These are phyloP conservation scores for Mus pahari DNA, from an alignment of 2,113 vertebrate species.

Conservation along the genomic window DNA sequence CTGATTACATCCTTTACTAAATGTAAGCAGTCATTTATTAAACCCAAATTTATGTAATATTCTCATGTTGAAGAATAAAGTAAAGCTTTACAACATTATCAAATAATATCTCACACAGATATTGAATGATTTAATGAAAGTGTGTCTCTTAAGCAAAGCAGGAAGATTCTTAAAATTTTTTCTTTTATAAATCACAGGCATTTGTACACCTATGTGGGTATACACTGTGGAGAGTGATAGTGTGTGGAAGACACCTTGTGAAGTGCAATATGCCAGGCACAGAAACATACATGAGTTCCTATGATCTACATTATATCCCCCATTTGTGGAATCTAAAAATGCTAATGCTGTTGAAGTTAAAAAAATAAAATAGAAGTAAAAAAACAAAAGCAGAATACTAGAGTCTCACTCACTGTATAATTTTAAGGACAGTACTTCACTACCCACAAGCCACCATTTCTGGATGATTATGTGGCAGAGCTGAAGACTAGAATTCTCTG, in stretches of 20 bases:
- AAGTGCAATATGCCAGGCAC: not conserved
- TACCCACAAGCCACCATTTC: not conserved
- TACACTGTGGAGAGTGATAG: not conserved
- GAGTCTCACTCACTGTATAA: not conserved
- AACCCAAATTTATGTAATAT: not conserved
- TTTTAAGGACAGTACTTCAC: not conserved
- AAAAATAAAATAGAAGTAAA: not conserved
- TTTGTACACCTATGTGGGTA: not conserved
- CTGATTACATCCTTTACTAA: not conserved
- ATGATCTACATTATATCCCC: not conserved
- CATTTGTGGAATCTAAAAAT: not conserved
- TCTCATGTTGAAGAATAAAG: not conserved
- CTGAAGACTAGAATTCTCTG: not conserved
- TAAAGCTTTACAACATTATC: conserved; percentile 21
- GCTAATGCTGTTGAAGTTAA: not conserved
- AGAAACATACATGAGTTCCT: not conserved
- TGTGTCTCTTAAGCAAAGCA: not conserved
- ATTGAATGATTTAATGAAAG: not conserved
- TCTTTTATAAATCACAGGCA: not conserved
- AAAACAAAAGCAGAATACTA: not conserved
- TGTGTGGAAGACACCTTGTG: not conserved
- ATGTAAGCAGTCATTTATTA: not conserved
- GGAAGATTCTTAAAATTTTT: not conserved
- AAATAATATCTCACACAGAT: conserved; percentile 24
- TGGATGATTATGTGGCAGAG: not conserved